Evolutionary conservation across 37 sponge, comb jelly and placozoan genomes (phyloP).

Genomic region (Cliona cf. orientalis): DNA sequence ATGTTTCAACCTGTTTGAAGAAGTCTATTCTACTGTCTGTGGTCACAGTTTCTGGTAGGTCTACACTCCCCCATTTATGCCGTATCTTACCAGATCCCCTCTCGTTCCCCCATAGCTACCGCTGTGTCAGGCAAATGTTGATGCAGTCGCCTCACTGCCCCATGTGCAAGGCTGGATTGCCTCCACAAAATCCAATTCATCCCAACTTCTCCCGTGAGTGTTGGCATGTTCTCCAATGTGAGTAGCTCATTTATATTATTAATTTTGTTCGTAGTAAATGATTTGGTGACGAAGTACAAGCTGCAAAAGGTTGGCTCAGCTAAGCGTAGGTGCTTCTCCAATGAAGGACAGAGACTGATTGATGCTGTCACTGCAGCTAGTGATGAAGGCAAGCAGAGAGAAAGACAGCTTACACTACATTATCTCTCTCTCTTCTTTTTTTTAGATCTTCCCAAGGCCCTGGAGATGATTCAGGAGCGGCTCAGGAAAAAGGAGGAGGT

Average conservation of each 20-base stretch:
- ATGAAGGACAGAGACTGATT: not conserved
- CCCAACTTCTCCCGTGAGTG: slow-evolving; percentile 57
- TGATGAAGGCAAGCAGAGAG: not conserved
- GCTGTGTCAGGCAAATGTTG: slow-evolving; percentile 20
- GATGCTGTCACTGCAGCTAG: not conserved
- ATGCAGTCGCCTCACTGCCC: slow-evolving; percentile 43
- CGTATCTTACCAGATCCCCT: not conserved
- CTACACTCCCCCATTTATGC: not conserved
- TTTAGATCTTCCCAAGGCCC: not conserved
- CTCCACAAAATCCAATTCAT: slow-evolving; percentile 28
- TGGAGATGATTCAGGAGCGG: not conserved
- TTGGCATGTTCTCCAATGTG: no score
- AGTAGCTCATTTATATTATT: not conserved
- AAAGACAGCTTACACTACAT: not conserved
- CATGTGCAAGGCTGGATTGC: slow-evolving; percentile 32
- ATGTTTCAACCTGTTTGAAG: slow-evolving; percentile 40
- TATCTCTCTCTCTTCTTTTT: not conserved
- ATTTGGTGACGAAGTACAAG: slow-evolving; percentile 48
- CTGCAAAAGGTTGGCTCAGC: slow-evolving; percentile 6
- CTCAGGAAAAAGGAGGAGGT: not conserved
- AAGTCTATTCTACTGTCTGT: slow-evolving; percentile 43
- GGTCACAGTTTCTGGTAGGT: slow-evolving; percentile 70
- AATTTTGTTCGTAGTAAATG: slow-evolving; percentile 40
- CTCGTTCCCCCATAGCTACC: slow-evolving; percentile 10
- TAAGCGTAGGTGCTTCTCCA: not conserved